phyloP scores from a whole-genome alignment of 1,140 invertebrate genomes.

The Cheumatopsyche charites region DNA sequence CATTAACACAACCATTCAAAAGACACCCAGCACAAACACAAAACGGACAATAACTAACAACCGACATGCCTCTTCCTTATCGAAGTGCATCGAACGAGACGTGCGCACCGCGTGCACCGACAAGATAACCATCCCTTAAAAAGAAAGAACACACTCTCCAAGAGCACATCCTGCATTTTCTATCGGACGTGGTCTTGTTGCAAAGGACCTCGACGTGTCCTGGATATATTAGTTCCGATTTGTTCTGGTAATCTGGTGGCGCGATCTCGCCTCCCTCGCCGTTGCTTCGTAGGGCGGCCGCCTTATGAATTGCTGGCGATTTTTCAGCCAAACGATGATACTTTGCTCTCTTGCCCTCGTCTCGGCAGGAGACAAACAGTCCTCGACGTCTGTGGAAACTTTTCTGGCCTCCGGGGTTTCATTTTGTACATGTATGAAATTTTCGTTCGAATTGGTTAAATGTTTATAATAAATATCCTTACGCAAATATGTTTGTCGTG shows the following conservation, averaged over 20 bases:
- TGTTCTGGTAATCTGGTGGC: slow-evolving; percentile 46
- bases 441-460: too few species aligned
- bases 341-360: slow-evolving; percentile 27
- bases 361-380: slow-evolving; percentile 27
- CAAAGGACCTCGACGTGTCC: slow-evolving; percentile 25
- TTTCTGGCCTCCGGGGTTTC: background rate
- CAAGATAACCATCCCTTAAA: too few species aligned
- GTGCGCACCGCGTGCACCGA: too few species aligned
- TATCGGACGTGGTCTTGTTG: background rate
- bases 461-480: too few species aligned
- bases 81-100: background rate
- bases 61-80: slow-evolving; percentile 14
- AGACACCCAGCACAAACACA: background rate
- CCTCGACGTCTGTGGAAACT: background rate
- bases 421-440: background rate
- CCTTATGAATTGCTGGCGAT: slow-evolving; percentile 42
- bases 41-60: slow-evolving; percentile 1
- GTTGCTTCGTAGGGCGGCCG: slow-evolving; percentile 28
- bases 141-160: background rate
- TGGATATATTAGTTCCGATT: slow-evolving; percentile 48
- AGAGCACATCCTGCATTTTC: too few species aligned
- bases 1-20: too few species aligned
- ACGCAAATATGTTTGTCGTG: too few species aligned
- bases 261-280: slow-evolving; percentile 40
- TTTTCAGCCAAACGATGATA: slow-evolving; percentile 46